Evolutionary conservation across 2,113 vertebrate genomes (phyloP).

Genomic region (Daboia siamensis): DNA sequence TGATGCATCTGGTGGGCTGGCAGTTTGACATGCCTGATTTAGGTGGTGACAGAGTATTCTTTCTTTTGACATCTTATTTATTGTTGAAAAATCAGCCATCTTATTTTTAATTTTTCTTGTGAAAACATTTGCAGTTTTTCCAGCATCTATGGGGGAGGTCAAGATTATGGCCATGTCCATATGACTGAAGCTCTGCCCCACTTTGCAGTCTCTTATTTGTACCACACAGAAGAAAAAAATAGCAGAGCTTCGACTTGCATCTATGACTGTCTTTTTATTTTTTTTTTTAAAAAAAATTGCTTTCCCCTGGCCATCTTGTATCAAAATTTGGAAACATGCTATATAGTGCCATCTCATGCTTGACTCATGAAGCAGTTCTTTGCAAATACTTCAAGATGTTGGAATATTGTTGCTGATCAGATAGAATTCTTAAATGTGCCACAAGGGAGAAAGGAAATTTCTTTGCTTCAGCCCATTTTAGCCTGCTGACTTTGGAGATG

Average conservation of each 20-base stretch:
- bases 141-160: background rate
- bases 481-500: constrained; percentile 33
- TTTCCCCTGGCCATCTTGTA: background rate
- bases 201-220: background rate
- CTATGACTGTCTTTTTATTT: background rate
- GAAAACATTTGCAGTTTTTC: background rate
- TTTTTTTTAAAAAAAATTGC: background rate
- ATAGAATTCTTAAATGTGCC: constrained; percentile 24
- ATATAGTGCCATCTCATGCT: background rate
- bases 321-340: background rate
- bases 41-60: background rate
- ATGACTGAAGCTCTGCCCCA: background rate
- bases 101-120: background rate
- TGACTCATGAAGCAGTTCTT: background rate
- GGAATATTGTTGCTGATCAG: background rate
- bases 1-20: no score
- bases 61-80: background rate
- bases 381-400: background rate
- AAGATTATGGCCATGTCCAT: background rate
- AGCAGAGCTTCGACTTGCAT: background rate
- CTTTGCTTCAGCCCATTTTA: constrained; percentile 29
- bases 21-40: no score
- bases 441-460: background rate
- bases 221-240: background rate
- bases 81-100: background rate